Evolutionary conservation across 2,888 invertebrate genomes (phyloP).

Genomic region (Exocentrus adspersus): DNA sequence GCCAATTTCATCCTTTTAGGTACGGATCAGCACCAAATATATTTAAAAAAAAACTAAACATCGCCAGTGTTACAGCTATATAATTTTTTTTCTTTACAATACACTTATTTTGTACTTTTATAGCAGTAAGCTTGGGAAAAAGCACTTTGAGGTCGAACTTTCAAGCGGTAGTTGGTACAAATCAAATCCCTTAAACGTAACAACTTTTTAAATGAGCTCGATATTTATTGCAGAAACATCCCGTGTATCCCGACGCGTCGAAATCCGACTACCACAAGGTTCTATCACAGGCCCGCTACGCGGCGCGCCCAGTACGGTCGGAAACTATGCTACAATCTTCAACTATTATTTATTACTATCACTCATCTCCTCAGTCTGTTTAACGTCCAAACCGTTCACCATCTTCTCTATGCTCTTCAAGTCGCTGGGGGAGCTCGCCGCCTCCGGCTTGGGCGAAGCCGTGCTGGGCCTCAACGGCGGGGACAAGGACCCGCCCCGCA

Average conservation of each 20-base stretch:
- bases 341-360: conserved; percentile 61
- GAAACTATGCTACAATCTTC: no score
- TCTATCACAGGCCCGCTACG: conserved; percentile 45
- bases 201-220: conserved; percentile 31
- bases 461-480: conserved; percentile 70
- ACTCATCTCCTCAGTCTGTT: conserved; percentile 66
- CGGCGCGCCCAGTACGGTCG: conserved; percentile 2
- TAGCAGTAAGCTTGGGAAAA: conserved; percentile 39
- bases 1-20: conserved; percentile 31
- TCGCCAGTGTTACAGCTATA: no score
- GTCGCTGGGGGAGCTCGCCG: conserved; percentile 78
- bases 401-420: conserved; percentile 97
- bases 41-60: conserved; percentile 39
- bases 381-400: conserved; percentile 95
- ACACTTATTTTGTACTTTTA: conserved; percentile 45
- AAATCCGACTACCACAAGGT: conserved; percentile 31
- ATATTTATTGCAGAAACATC: conserved; percentile 52
- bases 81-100: conserved; percentile 33
- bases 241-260: conserved; percentile 31
- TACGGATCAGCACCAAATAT: conserved; percentile 33
- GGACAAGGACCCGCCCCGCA: conserved; percentile 63
- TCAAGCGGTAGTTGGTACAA: conserved; percentile 5
- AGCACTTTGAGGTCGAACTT: conserved; percentile 35
- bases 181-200: conserved; percentile 38
- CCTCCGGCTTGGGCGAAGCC: conserved; percentile 65